Percentiles rank a stretch among this genome's conserved stretches.
These are phyloP conservation scores for Sarcophilus harrisii DNA, from an alignment of 2,797 vertebrate genomes.

Conservation along the genomic window DNA sequence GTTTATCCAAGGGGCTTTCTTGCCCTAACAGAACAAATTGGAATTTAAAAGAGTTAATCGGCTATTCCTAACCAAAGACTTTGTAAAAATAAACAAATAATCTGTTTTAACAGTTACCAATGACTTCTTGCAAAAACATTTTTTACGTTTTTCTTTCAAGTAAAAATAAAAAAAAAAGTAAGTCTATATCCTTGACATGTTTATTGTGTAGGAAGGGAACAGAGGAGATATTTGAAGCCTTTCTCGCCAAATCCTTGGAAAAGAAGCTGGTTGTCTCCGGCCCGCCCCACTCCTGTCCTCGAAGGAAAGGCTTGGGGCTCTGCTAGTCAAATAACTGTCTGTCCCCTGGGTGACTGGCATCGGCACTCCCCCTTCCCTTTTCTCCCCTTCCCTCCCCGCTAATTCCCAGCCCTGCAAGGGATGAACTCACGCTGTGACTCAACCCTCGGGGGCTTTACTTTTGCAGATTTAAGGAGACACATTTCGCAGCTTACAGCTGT, in stretches of 20 bases:
- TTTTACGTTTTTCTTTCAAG: conserved; percentile 70
- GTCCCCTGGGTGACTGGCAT: neutral
- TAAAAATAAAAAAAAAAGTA: conserved; percentile 77
- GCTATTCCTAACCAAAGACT: conserved; percentile 73
- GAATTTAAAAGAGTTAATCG: conserved; percentile 75
- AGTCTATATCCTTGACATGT: conserved; percentile 71
- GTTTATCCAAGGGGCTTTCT: neutral
- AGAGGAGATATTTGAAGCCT: conserved; percentile 68
- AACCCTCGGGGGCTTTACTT: neutral
- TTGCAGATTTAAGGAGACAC: conserved; percentile 39
- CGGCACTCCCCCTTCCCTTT: neutral
- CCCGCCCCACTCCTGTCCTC: neutral
- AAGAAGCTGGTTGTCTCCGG: conserved; percentile 6
- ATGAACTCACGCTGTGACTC: neutral
- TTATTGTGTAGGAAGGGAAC: conserved; percentile 73
- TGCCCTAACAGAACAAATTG: neutral
- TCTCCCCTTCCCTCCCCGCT: neutral
- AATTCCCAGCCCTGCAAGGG: neutral
- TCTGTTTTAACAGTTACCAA: conserved; percentile 76
- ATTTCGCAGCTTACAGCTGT: neutral
- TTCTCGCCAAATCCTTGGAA: conserved; percentile 60
- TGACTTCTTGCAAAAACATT: conserved; percentile 71
- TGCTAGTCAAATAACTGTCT: conserved; percentile 52
- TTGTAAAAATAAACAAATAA: conserved; percentile 68
- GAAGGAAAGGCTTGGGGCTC: conserved; percentile 30